A percentile compares a stretch with the other conserved stretches of the same genome.
Conservation (phyloP, 2,113 vertebrate species). For the Alligator sinensis region DNA sequence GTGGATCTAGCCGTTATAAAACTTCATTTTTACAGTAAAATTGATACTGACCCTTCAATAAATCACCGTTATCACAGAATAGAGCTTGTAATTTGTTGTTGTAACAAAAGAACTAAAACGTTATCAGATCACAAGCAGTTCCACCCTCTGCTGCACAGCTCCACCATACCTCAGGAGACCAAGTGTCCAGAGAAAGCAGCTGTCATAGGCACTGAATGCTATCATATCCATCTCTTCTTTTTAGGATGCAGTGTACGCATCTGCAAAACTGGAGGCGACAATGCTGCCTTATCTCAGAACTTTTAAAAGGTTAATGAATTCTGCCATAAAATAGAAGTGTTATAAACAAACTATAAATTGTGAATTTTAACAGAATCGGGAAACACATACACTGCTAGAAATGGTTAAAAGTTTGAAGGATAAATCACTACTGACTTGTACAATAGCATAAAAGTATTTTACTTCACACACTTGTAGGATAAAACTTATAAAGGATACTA, state of each 20-base stretch:
- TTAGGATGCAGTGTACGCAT: constrained; percentile 31
- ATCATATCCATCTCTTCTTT: background rate
- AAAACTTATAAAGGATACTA: constrained; percentile 36
- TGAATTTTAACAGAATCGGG: constrained; percentile 32
- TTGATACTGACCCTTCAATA: constrained; percentile 53
- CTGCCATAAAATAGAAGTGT: constrained; percentile 62
- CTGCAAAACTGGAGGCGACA: constrained; percentile 39
- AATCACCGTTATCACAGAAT: constrained; percentile 74
- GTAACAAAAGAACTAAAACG: constrained; percentile 6
- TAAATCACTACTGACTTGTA: constrained; percentile 41
- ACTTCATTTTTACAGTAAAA: background rate
- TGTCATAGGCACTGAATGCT: constrained; percentile 1
- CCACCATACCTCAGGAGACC: background rate
- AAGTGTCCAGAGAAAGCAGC: background rate
- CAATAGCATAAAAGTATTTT: constrained; percentile 56
- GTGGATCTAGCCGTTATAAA: constrained; percentile 36
- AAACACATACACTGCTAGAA: constrained; percentile 34
- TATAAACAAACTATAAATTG: constrained; percentile 54
- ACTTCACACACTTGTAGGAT: constrained; percentile 14
- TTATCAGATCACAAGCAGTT: background rate
- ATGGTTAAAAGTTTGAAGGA: constrained; percentile 8
- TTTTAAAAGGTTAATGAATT: constrained; percentile 75
- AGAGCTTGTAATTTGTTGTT: constrained; percentile 76
- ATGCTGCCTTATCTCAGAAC: constrained; percentile 6
- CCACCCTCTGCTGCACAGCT: background rate